Evolutionary conservation across 2,113 vertebrate genomes (phyloP).

Genomic region (Cnemophilus loriae): DNA sequence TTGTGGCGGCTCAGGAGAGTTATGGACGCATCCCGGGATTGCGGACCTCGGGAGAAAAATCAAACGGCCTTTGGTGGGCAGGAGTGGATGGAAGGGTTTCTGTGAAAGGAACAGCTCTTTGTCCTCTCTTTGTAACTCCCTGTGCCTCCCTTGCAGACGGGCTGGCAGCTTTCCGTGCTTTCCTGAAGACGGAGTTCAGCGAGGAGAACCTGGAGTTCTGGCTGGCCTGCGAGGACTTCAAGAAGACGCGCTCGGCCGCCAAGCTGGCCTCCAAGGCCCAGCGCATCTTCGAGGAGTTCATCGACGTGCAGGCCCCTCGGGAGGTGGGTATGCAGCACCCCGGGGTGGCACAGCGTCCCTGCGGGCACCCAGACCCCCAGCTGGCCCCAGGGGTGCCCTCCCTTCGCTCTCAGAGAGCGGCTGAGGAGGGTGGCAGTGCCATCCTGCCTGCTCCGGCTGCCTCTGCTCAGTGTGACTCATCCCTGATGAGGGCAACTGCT

Average conservation of each 20-base stretch:
- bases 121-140: background rate
- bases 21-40: rapidly evolving
- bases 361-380: rapidly evolving
- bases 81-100: too few relatives aligned
- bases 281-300: slow-evolving; percentile 92
- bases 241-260: slow-evolving; percentile 77
- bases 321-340: slow-evolving; percentile 77
- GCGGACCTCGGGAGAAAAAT: background rate
- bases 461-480: background rate
- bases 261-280: slow-evolving; percentile 86
- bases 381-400: background rate
- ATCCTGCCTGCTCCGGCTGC: background rate
- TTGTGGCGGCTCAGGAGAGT: background rate
- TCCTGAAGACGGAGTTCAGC: slow-evolving; percentile 93
- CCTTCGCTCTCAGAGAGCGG: background rate
- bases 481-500: background rate
- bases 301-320: slow-evolving; percentile 87
- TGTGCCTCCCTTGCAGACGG: slow-evolving; percentile 75
- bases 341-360: background rate
- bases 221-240: slow-evolving; percentile 94
- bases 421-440: background rate
- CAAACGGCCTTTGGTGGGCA: background rate
- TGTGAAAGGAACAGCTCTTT: background rate
- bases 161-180: slow-evolving; percentile 88
- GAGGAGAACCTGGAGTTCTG: slow-evolving; percentile 98